Evolutionary conservation across 2,888 invertebrate genomes (phyloP).

Genomic region (Ormyrus labotus): DNA sequence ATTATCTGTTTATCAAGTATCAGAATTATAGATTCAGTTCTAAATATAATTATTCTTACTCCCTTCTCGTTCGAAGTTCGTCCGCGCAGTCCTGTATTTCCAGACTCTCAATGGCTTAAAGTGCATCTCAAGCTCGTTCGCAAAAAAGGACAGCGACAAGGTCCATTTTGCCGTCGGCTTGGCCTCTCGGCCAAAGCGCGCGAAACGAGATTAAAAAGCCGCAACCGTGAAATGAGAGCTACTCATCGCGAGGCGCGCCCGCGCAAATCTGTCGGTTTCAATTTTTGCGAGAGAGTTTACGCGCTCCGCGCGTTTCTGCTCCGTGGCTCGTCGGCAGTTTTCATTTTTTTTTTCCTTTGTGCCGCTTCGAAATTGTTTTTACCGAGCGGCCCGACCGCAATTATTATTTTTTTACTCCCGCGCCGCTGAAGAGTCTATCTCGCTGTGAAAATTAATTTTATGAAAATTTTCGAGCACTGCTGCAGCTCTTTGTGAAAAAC

Average conservation of each 20-base stretch:
- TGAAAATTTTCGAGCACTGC: background rate
- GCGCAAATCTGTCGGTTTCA: constrained; percentile 44
- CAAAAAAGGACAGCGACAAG: too few species aligned
- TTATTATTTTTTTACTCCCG: constrained; percentile 25
- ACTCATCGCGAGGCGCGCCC: constrained; percentile 11
- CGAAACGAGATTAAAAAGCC: constrained; percentile 45
- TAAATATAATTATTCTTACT: too few species aligned
- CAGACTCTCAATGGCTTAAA: too few species aligned
- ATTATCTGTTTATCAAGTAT: too few species aligned
- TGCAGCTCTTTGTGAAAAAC: background rate
- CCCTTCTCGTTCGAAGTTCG: too few species aligned
- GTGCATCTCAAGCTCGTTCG: too few species aligned
- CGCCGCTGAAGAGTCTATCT: constrained; percentile 27
- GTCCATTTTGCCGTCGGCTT: too few species aligned
- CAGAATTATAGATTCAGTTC: too few species aligned
- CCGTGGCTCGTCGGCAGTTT: background rate
- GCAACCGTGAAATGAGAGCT: constrained; percentile 43
- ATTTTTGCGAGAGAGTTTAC: constrained; percentile 8
- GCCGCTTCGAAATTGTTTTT: constrained; percentile 17
- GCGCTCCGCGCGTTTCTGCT: constrained; percentile 9
- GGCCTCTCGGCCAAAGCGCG: background rate
- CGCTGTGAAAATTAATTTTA: constrained; percentile 37
- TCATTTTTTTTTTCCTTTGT: background rate
- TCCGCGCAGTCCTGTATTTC: too few species aligned
- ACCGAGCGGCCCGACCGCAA: background rate